Percentiles rank a stretch among this genome's conserved stretches.
Conservation (phyloP, 2,888 invertebrate species). For the Leptopilina myrica region DNA sequence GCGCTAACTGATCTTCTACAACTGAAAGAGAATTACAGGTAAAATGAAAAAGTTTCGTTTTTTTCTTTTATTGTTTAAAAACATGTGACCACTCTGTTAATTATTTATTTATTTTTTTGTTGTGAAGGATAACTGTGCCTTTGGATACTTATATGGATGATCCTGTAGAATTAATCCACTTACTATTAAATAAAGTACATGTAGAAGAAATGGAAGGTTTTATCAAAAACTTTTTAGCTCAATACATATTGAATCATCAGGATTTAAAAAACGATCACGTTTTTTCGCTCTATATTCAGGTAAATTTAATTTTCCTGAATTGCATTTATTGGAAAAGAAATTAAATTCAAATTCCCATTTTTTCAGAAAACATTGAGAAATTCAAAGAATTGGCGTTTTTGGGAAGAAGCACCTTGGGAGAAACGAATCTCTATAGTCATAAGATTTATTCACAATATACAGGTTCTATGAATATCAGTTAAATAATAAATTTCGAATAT, state of each 20-base stretch:
- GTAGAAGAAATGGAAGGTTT: conserved; percentile 69
- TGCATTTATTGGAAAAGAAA: background rate
- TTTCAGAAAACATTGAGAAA: conserved; percentile 63
- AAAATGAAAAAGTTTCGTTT: conserved; percentile 6
- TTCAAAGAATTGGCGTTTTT: conserved; percentile 70
- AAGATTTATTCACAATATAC: conserved; percentile 66
- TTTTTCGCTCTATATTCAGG: conserved; percentile 75
- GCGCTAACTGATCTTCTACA: conserved; percentile 66
- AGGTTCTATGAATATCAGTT: conserved; percentile 56
- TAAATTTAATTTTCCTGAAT: conserved; percentile 53
- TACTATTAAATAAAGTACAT: conserved; percentile 63
- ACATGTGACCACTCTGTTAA: too few relatives aligned
- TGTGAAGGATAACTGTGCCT: conserved; percentile 61
- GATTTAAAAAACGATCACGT: conserved; percentile 75
- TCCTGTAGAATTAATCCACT: conserved; percentile 63
- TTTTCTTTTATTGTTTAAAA: background rate
- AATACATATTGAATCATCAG: conserved; percentile 75
- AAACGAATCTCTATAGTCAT: conserved; percentile 65
- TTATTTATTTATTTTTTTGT: background rate
- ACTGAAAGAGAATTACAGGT: conserved; percentile 67
- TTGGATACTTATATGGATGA: conserved; percentile 63
- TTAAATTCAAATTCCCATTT: background rate
- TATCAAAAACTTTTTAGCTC: conserved; percentile 72
- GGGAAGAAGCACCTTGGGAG: conserved; percentile 74
- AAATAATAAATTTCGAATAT: too few relatives aligned